Percentiles rank a stretch among this genome's conserved stretches.
These are phyloP conservation scores for Sturnus vulgaris DNA, from an alignment of 2,113 vertebrate genomes.

Conservation along the genomic window DNA sequence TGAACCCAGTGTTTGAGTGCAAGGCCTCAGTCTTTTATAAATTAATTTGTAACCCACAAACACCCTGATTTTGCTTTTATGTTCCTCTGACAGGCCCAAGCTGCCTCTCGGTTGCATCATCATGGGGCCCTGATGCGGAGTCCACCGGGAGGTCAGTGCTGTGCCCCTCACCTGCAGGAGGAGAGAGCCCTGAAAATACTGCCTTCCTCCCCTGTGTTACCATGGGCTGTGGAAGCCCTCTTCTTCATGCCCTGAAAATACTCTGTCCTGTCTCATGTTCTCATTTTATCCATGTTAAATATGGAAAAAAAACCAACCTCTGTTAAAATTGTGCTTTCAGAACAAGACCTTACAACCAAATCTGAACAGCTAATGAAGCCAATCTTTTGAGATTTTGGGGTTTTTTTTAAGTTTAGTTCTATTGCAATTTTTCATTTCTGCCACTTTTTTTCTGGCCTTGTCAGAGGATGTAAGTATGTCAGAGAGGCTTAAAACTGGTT, in stretches of 20 bases:
- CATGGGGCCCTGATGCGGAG: constrained; percentile 49
- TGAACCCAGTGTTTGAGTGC: not conserved
- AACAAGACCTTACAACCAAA: not conserved
- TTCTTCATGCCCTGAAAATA: not conserved
- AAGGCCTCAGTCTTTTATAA: not conserved
- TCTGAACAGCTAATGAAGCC: not conserved
- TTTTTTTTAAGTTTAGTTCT: not conserved
- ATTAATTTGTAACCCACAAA: not conserved
- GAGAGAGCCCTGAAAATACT: not conserved
- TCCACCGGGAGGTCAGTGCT: constrained; percentile 68
- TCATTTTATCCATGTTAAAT: not conserved
- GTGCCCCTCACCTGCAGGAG: not conserved
- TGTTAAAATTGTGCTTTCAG: not conserved
- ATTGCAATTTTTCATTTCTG: not conserved
- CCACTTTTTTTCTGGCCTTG: not conserved
- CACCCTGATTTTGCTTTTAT: not conserved
- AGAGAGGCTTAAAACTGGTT: not conserved
- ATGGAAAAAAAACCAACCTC: not conserved
- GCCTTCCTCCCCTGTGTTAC: not conserved
- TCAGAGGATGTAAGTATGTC: not conserved
- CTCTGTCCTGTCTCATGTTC: not conserved
- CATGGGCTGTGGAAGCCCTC: not conserved
- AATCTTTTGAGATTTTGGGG: not conserved
- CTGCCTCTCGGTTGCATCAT: constrained; percentile 39
- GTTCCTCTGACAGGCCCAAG: constrained; percentile 63